Evolutionary conservation across 2,888 invertebrate genomes (phyloP).

Genomic region (Tetragnatha montana): DNA sequence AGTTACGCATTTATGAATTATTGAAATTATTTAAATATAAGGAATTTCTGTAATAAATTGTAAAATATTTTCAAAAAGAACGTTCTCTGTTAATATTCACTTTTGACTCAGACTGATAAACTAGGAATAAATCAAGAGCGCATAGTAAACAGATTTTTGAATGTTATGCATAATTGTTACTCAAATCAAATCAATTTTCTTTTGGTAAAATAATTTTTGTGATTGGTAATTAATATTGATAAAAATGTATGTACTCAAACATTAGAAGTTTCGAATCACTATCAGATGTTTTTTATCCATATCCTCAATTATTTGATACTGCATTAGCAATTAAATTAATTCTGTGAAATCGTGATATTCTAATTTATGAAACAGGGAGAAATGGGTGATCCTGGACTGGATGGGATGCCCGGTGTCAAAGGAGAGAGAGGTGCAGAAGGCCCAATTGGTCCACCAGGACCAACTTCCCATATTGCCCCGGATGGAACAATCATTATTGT

Average conservation of each 20-base stretch:
- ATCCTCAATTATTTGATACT: not conserved
- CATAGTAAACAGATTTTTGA: no score
- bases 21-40: not conserved
- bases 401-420: conserved; percentile 73
- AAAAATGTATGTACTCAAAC: not conserved
- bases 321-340: not conserved
- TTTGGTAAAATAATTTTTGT: no score
- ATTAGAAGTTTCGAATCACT: not conserved
- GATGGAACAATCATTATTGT: conserved; percentile 73
- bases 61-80: no score
- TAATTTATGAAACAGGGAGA: conserved; percentile 56
- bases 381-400: conserved; percentile 77
- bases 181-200: no score
- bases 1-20: not conserved
- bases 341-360: not conserved
- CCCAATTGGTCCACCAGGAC: conserved; percentile 82
- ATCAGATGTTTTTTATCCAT: not conserved
- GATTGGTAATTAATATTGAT: no score
- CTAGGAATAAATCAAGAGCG: no score
- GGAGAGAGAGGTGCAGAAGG: conserved; percentile 84
- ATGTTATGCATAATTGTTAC: no score
- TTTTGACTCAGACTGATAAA: no score
- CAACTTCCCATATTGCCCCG: conserved; percentile 85
- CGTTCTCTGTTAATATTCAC: no score
- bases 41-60: no score